Conservation (phyloP, 2,113 vertebrate species). For the Bothrops jararaca region DNA sequence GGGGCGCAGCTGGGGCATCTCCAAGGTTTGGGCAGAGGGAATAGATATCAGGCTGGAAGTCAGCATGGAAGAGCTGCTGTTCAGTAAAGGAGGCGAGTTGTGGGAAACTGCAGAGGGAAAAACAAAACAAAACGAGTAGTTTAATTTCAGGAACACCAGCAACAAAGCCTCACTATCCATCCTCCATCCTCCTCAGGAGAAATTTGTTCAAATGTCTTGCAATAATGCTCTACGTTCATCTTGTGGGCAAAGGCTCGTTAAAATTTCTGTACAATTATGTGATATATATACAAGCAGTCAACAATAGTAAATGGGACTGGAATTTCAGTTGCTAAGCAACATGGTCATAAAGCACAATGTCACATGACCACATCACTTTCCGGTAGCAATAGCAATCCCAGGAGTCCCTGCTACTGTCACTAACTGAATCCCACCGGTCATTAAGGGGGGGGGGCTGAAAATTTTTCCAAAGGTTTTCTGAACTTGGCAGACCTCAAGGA, state of each 20-base stretch:
- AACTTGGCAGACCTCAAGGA: not conserved
- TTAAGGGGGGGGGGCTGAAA: not conserved
- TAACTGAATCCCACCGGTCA: not conserved
- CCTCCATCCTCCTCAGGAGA: not conserved
- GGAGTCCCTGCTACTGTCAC: not conserved
- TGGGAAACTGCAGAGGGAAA: slow-evolving; percentile 58
- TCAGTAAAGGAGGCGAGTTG: slow-evolving; percentile 28
- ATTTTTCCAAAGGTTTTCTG: not conserved
- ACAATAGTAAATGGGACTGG: not conserved
- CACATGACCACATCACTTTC: not conserved
- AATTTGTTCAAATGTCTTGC: not conserved
- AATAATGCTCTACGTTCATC: not conserved
- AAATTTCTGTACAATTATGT: not conserved
- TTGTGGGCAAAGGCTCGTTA: not conserved
- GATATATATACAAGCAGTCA: not conserved
- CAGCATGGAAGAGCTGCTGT: slow-evolving; percentile 55
- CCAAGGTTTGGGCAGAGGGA: slow-evolving; percentile 28
- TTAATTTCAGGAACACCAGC: not conserved
- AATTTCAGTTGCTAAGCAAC: not conserved
- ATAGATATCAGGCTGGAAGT: slow-evolving; percentile 49
- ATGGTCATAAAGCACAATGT: not conserved
- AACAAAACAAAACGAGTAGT: not conserved
- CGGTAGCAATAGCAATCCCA: not conserved
- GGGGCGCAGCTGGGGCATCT: slow-evolving; percentile 76
- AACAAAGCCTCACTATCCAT: not conserved